phyloP scores from a whole-genome alignment of 2,888 invertebrate genomes.

The Xylota sylvarum region DNA sequence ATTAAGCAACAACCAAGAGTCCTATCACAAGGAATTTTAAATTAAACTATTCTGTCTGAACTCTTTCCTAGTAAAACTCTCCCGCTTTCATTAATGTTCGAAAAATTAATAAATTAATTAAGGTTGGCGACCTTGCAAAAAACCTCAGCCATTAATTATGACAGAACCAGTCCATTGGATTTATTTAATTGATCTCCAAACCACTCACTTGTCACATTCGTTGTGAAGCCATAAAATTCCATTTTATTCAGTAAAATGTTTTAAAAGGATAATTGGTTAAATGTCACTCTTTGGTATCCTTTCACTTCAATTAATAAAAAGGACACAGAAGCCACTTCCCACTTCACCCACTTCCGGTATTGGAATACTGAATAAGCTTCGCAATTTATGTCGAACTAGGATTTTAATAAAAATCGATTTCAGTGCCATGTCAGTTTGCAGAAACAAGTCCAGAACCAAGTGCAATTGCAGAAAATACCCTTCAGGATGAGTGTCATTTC shows the following conservation, averaged over 20 bases:
- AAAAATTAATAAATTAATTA: slow-evolving; percentile 21
- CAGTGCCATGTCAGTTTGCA: background rate
- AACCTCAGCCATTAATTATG: slow-evolving; percentile 16
- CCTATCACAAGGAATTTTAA: slow-evolving; percentile 14
- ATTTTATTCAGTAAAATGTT: slow-evolving; percentile 5
- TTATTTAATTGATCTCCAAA: slow-evolving; percentile 13
- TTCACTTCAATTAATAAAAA: slow-evolving; percentile 6
- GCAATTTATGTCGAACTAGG: background rate
- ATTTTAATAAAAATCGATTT: slow-evolving; percentile 25
- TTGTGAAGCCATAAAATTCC: slow-evolving; percentile 2
- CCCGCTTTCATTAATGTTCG: slow-evolving; percentile 2
- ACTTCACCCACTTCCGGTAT: background rate
- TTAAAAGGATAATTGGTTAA: slow-evolving; percentile 33
- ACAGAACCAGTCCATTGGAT: background rate
- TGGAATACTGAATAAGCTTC: background rate
- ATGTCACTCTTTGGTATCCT: slow-evolving; percentile 16
- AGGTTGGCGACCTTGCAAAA: background rate
- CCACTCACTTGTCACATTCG: slow-evolving; percentile 27
- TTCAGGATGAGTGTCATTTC: slow-evolving; percentile 3
- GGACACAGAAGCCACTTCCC: slow-evolving; percentile 18
- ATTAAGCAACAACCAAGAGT: slow-evolving; percentile 3
- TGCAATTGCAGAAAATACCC: background rate
- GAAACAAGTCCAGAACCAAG: background rate
- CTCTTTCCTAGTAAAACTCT: background rate
- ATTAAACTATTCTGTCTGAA: slow-evolving; percentile 6